These are phyloP conservation scores for roundworm (Caenorhabditis elegans) DNA, from an alignment of 1,140 invertebrate genomes.

Conservation along the genomic window DNA sequence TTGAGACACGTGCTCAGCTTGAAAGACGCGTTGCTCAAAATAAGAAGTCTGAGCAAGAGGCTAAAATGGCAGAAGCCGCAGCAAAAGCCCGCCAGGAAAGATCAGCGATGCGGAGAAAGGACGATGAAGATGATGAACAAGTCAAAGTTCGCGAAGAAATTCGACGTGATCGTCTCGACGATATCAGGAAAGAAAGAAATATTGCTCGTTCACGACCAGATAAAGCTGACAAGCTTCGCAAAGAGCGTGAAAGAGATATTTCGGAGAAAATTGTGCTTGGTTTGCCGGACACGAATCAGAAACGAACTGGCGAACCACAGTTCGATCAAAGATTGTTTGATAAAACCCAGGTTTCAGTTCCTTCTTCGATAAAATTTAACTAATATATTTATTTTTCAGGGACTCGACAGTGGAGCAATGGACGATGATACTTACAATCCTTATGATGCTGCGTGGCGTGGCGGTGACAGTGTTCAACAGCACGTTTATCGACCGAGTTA, in stretches of 20 bases:
- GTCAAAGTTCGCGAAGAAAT: constrained; percentile 85
- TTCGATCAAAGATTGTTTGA: constrained; percentile 97
- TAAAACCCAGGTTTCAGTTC: constrained; percentile 73
- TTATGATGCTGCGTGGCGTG: constrained; percentile 82
- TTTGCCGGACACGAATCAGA: constrained; percentile 72
- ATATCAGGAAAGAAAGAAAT: constrained; percentile 87
- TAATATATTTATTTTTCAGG: constrained; percentile 67
- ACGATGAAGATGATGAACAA: constrained; percentile 71
- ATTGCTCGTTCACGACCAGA: constrained; percentile 88
- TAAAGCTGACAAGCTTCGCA: constrained; percentile 78
- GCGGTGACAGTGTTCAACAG: constrained; percentile 77
- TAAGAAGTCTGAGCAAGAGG: constrained; percentile 97
- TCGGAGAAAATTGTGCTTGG: constrained; percentile 97
- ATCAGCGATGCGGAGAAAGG: constrained; percentile 78
- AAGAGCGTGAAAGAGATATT: constrained; percentile 90
- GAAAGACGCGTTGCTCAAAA: constrained; percentile 95
- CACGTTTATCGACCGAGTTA: constrained; percentile 89
- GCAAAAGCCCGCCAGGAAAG: constrained; percentile 78
- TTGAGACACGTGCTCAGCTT: constrained; percentile 90
- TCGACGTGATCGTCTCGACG: constrained; percentile 67
- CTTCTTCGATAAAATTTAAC: neutral
- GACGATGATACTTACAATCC: constrained; percentile 97
- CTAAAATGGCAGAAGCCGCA: constrained; percentile 85
- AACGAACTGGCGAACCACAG: constrained; percentile 75
- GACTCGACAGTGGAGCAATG: constrained; percentile 92